Evolutionary conservation across 2,113 vertebrate genomes (phyloP).

Genomic region (Cyanoderma ruficeps): DNA sequence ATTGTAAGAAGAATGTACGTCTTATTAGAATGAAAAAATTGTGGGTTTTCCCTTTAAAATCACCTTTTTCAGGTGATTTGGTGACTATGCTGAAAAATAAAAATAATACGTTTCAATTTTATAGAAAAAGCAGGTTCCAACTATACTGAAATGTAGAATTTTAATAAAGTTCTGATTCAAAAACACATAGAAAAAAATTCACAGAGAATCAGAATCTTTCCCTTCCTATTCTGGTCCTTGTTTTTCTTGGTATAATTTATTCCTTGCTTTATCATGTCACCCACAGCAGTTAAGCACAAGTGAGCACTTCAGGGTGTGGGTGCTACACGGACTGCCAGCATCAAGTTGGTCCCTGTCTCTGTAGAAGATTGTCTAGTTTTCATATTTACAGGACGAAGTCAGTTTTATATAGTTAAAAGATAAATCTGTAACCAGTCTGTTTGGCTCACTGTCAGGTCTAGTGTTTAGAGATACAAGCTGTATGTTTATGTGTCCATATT

Average conservation of each 20-base stretch:
- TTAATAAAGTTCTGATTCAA: neutral
- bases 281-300: neutral
- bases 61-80: neutral
- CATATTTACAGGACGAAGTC: neutral
- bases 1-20: neutral
- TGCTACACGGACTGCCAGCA: neutral
- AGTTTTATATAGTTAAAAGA: neutral
- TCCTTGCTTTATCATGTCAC: neutral
- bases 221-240: neutral
- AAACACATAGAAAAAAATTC: neutral
- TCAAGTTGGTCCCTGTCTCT: neutral
- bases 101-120: neutral
- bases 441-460: neutral
- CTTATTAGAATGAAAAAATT: neutral
- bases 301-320: neutral
- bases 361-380: neutral
- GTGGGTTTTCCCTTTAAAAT: neutral
- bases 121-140: neutral
- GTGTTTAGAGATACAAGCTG: neutral
- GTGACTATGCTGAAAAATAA: neutral
- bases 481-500: neutral
- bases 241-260: neutral
- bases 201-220: neutral
- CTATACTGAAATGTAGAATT: neutral
- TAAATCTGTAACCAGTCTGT: neutral